Evolutionary conservation across 2,888 invertebrate species (phyloP).

Genomic region (Spodoptera littoralis): DNA sequence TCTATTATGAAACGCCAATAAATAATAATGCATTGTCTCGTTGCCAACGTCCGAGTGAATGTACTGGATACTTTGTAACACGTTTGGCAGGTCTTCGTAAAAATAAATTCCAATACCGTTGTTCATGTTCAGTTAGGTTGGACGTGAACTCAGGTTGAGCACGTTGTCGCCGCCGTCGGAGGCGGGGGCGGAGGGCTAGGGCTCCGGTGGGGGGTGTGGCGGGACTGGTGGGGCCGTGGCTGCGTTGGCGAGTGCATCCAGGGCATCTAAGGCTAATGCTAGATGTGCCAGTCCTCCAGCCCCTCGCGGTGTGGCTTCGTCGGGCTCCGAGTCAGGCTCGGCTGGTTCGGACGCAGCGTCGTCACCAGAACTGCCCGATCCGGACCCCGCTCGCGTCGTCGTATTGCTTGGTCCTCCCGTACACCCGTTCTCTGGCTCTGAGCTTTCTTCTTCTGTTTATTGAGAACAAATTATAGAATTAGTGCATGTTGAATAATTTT

Average conservation of each 20-base stretch:
- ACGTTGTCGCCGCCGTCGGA: background rate
- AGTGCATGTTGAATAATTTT: background rate
- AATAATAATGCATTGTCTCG: constrained; percentile 4
- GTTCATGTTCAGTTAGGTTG: background rate
- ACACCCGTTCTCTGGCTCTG: constrained; percentile 65
- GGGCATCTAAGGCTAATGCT: constrained; percentile 62
- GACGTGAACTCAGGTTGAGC: no score
- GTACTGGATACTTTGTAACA: constrained; percentile 10
- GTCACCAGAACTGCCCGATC: constrained; percentile 48
- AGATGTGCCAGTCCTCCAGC: constrained; percentile 57
- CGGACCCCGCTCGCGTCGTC: constrained; percentile 54
- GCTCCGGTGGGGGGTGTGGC: constrained; percentile 51
- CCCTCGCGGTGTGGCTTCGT: constrained; percentile 37
- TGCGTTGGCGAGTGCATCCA: constrained; percentile 56
- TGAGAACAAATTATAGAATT: background rate
- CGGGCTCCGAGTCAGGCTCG: constrained; percentile 40
- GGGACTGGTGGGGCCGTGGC: constrained; percentile 43
- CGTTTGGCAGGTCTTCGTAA: constrained; percentile 20
- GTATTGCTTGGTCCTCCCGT: constrained; percentile 47
- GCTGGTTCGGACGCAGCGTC: constrained; percentile 52
- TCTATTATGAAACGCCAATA: no score
- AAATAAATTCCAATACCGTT: constrained; percentile 17
- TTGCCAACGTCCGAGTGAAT: constrained; percentile 2
- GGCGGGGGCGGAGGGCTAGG: constrained; percentile 38
- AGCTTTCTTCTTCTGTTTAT: constrained; percentile 70